Percentiles rank a stretch among this genome's conserved stretches.
phyloP scores from a whole-genome alignment of 2,113 vertebrate species.

The Myanophis thanlyinensis region DNA sequence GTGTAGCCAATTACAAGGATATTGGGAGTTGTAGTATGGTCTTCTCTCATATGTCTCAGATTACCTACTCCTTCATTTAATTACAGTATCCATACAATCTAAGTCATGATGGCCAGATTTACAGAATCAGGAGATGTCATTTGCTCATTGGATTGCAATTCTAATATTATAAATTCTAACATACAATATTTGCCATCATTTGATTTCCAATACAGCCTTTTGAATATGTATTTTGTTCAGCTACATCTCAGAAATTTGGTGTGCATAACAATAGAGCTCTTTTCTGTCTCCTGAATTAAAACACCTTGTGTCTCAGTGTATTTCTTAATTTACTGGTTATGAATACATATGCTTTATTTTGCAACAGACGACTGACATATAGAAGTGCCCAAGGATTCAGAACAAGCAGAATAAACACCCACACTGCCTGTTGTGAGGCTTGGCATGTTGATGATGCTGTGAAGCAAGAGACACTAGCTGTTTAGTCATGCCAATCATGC shows the following conservation, averaged over 20 bases:
- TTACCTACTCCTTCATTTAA: background rate
- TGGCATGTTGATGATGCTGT: background rate
- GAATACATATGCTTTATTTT: background rate
- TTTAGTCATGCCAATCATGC: background rate
- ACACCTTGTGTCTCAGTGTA: too few species aligned
- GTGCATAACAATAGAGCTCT: background rate
- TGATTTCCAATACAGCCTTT: background rate
- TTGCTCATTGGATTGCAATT: background rate
- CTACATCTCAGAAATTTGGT: background rate
- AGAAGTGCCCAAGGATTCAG: background rate
- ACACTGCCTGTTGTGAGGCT: background rate
- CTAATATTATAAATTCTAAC: background rate
- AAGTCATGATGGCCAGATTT: background rate
- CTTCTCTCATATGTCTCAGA: background rate
- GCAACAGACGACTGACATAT: background rate
- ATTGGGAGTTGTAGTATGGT: background rate
- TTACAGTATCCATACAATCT: background rate
- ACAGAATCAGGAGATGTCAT: background rate
- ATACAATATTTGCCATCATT: background rate
- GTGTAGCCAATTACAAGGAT: background rate
- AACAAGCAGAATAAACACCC: background rate
- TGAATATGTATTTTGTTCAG: background rate
- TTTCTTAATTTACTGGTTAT: background rate
- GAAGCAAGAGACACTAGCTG: background rate
- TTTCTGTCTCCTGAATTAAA: background rate